phyloP scores from a whole-genome alignment of 2,888 invertebrate species.

The Tachina lurida region DNA sequence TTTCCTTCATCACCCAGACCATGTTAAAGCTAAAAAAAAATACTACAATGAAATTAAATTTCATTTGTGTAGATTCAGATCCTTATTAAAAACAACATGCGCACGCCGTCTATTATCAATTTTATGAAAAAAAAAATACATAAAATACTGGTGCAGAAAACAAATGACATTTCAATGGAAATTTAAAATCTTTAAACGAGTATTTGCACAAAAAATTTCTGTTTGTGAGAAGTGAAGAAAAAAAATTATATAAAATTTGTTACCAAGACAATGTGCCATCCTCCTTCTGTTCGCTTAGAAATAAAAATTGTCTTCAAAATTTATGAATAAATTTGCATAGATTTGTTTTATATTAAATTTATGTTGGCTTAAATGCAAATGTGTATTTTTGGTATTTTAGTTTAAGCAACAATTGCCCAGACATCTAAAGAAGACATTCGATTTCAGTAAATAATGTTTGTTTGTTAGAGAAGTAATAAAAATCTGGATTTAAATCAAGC shows the following conservation, averaged over 20 bases:
- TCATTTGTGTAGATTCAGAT: neutral
- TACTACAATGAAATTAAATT: slow-evolving; percentile 3
- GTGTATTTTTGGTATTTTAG: neutral
- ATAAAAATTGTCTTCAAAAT: slow-evolving; percentile 12
- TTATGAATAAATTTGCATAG: slow-evolving; percentile 18
- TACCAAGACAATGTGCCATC: neutral
- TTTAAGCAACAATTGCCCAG: neutral
- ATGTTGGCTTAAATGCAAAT: slow-evolving; percentile 19
- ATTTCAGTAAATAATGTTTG: slow-evolving; percentile 7
- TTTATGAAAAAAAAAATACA: neutral
- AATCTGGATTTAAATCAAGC: neutral
- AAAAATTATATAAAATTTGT: neutral
- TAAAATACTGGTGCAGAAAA: neutral
- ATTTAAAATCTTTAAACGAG: neutral
- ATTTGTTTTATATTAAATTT: neutral
- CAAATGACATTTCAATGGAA: neutral
- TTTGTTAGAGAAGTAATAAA: neutral
- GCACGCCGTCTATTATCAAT: neutral
- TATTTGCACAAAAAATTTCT: neutral
- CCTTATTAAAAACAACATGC: neutral
- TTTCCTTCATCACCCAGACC: neutral
- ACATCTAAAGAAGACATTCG: slow-evolving; percentile 28
- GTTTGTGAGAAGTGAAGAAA: neutral
- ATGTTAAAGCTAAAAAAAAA: neutral
- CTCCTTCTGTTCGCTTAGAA: neutral